Conservation (phyloP, 30 jellyfish, hydroid and myxozoan species). For the Chrysaora quinquecirrha region DNA sequence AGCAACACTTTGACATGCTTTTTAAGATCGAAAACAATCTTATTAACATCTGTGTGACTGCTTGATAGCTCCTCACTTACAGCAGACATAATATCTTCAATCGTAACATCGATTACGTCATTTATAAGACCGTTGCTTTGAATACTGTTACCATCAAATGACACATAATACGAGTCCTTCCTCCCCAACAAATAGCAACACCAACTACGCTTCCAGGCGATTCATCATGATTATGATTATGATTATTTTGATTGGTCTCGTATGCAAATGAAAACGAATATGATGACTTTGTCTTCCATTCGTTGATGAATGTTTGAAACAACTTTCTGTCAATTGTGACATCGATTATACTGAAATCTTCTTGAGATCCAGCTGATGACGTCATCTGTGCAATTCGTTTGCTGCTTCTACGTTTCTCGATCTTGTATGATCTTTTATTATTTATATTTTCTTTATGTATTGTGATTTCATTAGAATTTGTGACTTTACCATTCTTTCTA, state of each 20-base stretch:
- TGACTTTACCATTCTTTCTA: background rate
- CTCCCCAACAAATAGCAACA: conserved; percentile 87
- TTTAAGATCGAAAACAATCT: conserved; percentile 69
- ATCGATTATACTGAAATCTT: conserved; percentile 72
- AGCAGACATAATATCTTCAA: background rate
- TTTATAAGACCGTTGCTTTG: background rate
- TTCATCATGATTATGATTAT: background rate
- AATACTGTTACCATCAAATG: conserved; percentile 10
- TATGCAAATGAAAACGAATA: conserved; percentile 79
- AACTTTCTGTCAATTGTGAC: conserved; percentile 38
- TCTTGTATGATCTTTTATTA: too few species aligned
- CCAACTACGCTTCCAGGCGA: conserved; percentile 55
- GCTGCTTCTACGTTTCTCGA: conserved; percentile 3
- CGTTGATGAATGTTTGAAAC: conserved; percentile 69
- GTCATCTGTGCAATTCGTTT: background rate
- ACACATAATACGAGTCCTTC: conserved; percentile 73
- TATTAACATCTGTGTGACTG: conserved; percentile 12
- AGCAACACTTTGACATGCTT: conserved; percentile 69
- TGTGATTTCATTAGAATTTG: background rate
- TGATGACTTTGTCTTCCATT: conserved; percentile 50
- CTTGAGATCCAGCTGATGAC: conserved; percentile 13
- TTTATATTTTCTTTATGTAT: too few species aligned
- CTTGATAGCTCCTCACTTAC: background rate
- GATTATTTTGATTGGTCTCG: conserved; percentile 10
- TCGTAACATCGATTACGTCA: background rate